Evolutionary conservation across 1,140 invertebrate genomes (phyloP).

Genomic region (Physella acuta): DNA sequence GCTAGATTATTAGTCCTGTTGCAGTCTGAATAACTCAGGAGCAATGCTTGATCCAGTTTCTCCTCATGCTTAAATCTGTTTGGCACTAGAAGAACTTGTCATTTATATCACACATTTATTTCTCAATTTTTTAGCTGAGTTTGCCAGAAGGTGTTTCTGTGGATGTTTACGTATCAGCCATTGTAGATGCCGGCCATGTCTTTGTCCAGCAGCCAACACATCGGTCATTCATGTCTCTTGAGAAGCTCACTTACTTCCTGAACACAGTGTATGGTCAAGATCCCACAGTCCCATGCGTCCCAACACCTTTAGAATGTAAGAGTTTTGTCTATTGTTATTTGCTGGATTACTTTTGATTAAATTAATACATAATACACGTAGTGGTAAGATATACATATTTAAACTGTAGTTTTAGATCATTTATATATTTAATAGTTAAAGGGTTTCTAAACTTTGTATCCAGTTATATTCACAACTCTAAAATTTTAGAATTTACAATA

Average conservation of each 20-base stretch:
- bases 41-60: too few relatives aligned
- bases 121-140: conserved; percentile 74
- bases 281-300: conserved; percentile 62
- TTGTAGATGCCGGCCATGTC: conserved; percentile 81
- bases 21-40: too few relatives aligned
- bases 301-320: conserved; percentile 62
- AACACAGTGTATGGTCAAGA: conserved; percentile 61
- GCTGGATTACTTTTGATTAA: too few relatives aligned
- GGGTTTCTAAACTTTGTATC: too few relatives aligned
- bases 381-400: too few relatives aligned
- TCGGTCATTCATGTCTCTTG: conserved; percentile 81
- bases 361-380: too few relatives aligned
- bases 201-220: conserved; percentile 93
- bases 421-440: too few relatives aligned
- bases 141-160: conserved; percentile 89
- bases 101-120: too few relatives aligned
- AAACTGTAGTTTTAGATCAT: too few relatives aligned
- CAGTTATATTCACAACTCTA: too few relatives aligned
- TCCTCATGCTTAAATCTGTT: not conserved
- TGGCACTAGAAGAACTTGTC: not conserved
- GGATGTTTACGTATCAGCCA: conserved; percentile 83
- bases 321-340: too few relatives aligned
- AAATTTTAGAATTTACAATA: too few relatives aligned
- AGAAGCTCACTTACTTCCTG: conserved; percentile 72
- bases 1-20: not conserved